Evolutionary conservation across 2,888 invertebrate genomes (phyloP).

Genomic region (Campoplex capitator): DNA sequence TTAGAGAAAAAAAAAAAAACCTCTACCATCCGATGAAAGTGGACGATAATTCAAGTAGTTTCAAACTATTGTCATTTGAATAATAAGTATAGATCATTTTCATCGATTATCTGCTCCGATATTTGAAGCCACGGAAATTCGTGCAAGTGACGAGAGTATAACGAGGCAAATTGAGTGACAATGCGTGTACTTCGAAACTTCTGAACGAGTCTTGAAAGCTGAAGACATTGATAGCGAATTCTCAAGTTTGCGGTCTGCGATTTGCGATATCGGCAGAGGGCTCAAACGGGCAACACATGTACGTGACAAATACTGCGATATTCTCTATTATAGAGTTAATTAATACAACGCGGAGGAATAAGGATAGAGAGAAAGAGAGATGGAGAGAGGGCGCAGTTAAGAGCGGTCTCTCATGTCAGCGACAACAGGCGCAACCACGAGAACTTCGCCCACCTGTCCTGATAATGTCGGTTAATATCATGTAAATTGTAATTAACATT

Average conservation of each 20-base stretch:
- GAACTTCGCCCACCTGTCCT: slow-evolving; percentile 80
- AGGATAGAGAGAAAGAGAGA: slow-evolving; percentile 11
- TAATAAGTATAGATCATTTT: not conserved
- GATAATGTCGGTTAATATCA: slow-evolving; percentile 84
- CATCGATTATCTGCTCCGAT: too few relatives aligned
- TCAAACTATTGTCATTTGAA: not conserved
- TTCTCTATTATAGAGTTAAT: slow-evolving; percentile 62
- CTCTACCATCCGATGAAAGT: not conserved
- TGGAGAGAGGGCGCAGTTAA: slow-evolving; percentile 10
- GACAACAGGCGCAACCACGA: slow-evolving; percentile 75
- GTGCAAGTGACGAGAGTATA: not conserved
- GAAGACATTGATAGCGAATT: slow-evolving; percentile 20
- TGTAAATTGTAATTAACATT: slow-evolving; percentile 84
- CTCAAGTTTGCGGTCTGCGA: not conserved
- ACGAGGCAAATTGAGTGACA: slow-evolving; percentile 26
- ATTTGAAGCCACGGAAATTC: not conserved
- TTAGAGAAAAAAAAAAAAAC: not conserved
- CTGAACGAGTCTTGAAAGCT: not conserved
- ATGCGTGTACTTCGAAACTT: slow-evolving; percentile 8
- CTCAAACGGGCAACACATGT: slow-evolving; percentile 67
- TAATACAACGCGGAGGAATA: slow-evolving; percentile 46
- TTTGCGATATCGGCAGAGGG: slow-evolving; percentile 29
- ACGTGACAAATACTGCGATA: slow-evolving; percentile 8
- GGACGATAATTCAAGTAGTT: too few relatives aligned
- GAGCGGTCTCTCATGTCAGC: slow-evolving; percentile 69